Evolutionary conservation across 2,797 vertebrate species (phyloP), one percentile per base, ranked within the genome.

Genomic region (Urosaurus nigricauda): DNA sequence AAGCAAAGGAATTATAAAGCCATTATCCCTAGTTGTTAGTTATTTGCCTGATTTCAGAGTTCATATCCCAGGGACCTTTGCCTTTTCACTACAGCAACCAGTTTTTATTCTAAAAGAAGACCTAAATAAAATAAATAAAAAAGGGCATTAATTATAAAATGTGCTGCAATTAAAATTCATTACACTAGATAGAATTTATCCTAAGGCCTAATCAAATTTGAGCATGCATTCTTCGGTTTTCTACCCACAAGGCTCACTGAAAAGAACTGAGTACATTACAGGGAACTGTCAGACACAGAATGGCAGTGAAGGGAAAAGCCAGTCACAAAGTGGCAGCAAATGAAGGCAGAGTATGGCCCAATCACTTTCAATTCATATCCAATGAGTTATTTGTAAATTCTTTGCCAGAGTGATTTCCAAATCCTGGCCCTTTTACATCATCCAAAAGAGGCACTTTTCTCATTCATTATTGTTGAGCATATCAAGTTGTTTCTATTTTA

Each of bases 1-100:
- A 68, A 75, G 37, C 70, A 87, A 79, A 87, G 29, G 68, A 60
- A 87, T 74, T 21, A 87, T 56, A 19, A 79, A 51, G 77, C 47
- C 35, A 80, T 80, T 51, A 53, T 70, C 43, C 65, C 78, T 40
- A 19, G 68, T 60, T 58, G 26, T 87, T 87, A 24, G 26, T 81
- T 81, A 43, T 16, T 73, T 60, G n/a, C 68, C 26, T 58, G 26
- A 56, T 14, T 79, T 71, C 24, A 58, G 5, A 79, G 14, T 32
- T 43, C 71, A 74, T 14, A 35, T 73, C 58, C 78, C 35, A 79
- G 37, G 68, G 37, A 43, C 53, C 13, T n/a, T 17, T 35, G 79
- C 12, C 58, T n/a, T 87, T 63, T 74, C 32, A 70, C 75, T 73
- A 70, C 37, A 32, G n/a, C 79, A 87, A 58, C 29, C 70, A 73